Base-by-base conservation (phyloP, 2,113 vertebrate genomes). In the Bostrychus sinensis region DNA sequence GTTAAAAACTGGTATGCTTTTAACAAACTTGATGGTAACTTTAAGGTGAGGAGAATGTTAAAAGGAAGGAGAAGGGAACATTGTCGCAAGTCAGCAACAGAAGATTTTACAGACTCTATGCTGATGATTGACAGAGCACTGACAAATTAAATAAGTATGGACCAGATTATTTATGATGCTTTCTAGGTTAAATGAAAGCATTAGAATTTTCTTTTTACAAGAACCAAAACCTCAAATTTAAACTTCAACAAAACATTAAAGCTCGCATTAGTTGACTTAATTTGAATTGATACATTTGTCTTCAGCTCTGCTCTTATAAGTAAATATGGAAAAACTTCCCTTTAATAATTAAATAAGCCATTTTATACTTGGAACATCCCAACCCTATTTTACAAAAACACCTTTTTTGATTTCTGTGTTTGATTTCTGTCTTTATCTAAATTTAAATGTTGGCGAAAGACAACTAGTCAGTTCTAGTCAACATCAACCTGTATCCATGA, bases 1-100 rank as follows among this genome's bases (percentile, higher is more conserved):
- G 1, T 78, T 61, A 59, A 81, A 72, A 83, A 62, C 43, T 63
- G 72, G 67, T 74, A 80, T 72, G 75, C 68, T 73, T 81, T 56
- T 70, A 41, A 80, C 62, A 70, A 77, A 54, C 51, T 66, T 66
- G 66, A 32, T 17, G 26, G 37, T 62, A 62, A 83, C 26, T 30
- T 39, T 59, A 71, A 58, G 75, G 65, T 64, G 23, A 55, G 23
- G 48, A 22, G 54, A 1, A 25, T 2, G 7, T 19, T 19, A 25
- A 14, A 53, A 56, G 61, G 1, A 39, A 53, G 23, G 61, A 56
- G 63, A 1, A 48, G 46, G 23, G 61, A 51, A 70, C 59, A 69
- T 5, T 22, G 38, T 42, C 38, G 59, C 7, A 16, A 59, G 51
- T 77, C 57, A 61, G 62, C 32, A 39, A 2, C 32, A 9, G 61